These are phyloP conservation scores for Chascanopsetta lugubris DNA, from an alignment of 2,113 vertebrate genomes.

Conservation along the genomic window DNA sequence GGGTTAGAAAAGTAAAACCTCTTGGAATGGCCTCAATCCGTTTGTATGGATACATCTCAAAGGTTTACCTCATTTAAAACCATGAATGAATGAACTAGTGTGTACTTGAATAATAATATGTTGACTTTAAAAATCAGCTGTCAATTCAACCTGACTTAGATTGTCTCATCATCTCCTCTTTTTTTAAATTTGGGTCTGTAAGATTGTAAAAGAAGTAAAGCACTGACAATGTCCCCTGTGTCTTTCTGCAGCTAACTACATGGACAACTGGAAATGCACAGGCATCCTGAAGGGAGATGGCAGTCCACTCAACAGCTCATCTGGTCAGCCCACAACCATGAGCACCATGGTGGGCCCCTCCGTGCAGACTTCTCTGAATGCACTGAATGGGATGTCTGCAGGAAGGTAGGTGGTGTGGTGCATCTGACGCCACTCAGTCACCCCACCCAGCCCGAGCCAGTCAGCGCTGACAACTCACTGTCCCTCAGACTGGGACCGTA, in stretches of 20 bases:
- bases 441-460: slow-evolving; percentile 28
- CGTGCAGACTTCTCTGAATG: slow-evolving; percentile 86
- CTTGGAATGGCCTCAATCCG: too few species aligned
- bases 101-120: too few species aligned
- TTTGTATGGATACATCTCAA: too few species aligned
- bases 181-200: not conserved
- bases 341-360: slow-evolving; percentile 85
- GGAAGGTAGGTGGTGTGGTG: slow-evolving; percentile 88
- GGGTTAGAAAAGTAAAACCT: too few species aligned
- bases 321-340: slow-evolving; percentile 87
- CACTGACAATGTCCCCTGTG: not conserved
- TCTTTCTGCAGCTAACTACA: slow-evolving; percentile 90
- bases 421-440: slow-evolving; percentile 57
- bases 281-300: slow-evolving; percentile 97
- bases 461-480: slow-evolving; percentile 60
- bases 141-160: too few species aligned
- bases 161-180: not conserved
- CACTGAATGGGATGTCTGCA: slow-evolving; percentile 88
- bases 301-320: slow-evolving; percentile 90
- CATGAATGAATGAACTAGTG: too few species aligned
- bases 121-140: too few species aligned
- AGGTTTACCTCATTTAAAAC: too few species aligned
- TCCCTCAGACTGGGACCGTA: slow-evolving; percentile 62
- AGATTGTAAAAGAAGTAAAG: not conserved
- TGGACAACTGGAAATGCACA: slow-evolving; percentile 99